phyloP scores from a whole-genome alignment of 2,888 invertebrate species.

The Doris montereyensis region DNA sequence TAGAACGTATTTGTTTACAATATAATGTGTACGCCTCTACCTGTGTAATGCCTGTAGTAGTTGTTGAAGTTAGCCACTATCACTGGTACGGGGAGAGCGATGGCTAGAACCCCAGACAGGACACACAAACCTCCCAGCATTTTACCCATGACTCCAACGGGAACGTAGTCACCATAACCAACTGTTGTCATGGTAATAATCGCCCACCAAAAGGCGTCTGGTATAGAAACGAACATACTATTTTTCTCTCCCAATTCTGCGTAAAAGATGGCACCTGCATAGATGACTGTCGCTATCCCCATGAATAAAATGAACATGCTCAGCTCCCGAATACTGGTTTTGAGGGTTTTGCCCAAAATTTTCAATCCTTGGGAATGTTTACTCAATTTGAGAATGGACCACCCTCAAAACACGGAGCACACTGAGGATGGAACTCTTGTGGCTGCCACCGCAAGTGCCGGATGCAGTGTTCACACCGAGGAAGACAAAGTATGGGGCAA shows the following conservation, averaged over 20 bases:
- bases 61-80: conserved; percentile 75
- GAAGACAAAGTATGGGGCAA: conserved; percentile 69
- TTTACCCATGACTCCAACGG: conserved; percentile 71
- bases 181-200: conserved; percentile 71
- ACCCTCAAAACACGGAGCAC: conserved; percentile 67
- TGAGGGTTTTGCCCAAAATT: conserved; percentile 69
- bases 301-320: conserved; percentile 70
- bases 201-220: conserved; percentile 72
- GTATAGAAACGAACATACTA: conserved; percentile 67
- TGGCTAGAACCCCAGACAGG: conserved; percentile 74
- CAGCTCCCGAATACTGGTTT: conserved; percentile 67
- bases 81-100: conserved; percentile 74
- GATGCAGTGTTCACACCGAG: conserved; percentile 55
- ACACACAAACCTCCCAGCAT: conserved; percentile 73
- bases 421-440: conserved; percentile 59
- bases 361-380: conserved; percentile 70
- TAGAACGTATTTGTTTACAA: neutral
- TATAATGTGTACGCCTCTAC: conserved; percentile 40
- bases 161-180: conserved; percentile 73
- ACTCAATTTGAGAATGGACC: conserved; percentile 66
- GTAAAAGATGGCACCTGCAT: conserved; percentile 69
- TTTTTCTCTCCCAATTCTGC: conserved; percentile 63
- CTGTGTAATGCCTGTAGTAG: conserved; percentile 72
- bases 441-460: conserved; percentile 52
- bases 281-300: conserved; percentile 70